Percentiles rank a stretch among this genome's conserved stretches.
phyloP scores from a whole-genome alignment of 2,888 invertebrate genomes.

The Caenorhabditis becei region DNA sequence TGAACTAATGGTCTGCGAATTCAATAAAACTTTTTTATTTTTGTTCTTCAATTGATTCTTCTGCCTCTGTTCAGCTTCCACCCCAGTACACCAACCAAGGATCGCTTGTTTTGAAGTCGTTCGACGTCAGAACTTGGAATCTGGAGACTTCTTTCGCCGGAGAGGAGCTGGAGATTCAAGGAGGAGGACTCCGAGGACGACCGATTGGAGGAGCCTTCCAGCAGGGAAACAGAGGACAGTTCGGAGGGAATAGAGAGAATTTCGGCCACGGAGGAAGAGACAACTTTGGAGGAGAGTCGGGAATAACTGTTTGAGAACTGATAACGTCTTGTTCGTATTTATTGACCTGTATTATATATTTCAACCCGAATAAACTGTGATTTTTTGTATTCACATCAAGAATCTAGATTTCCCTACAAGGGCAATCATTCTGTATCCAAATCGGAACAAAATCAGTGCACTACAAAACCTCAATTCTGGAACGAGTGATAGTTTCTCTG shows the following conservation, averaged over 20 bases:
- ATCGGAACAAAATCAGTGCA: too few relatives aligned
- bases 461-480: too few relatives aligned
- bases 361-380: too few relatives aligned
- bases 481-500: too few relatives aligned
- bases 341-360: too few relatives aligned
- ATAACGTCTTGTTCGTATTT: neutral
- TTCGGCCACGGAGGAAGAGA: slow-evolving; percentile 40
- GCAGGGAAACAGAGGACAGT: slow-evolving; percentile 42
- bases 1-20: too few relatives aligned
- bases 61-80: slow-evolving; percentile 62
- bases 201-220: slow-evolving; percentile 45
- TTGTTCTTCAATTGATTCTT: too few relatives aligned
- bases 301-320: slow-evolving; percentile 46
- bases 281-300: slow-evolving; percentile 40
- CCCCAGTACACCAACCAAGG: slow-evolving; percentile 61
- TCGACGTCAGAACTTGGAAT: slow-evolving; percentile 64
- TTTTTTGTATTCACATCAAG: too few relatives aligned
- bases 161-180: slow-evolving; percentile 53
- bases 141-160: slow-evolving; percentile 61
- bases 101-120: slow-evolving; percentile 46
- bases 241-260: slow-evolving; percentile 46
- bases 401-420: too few relatives aligned
- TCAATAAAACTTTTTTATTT: too few relatives aligned
- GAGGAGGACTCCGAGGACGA: slow-evolving; percentile 38
- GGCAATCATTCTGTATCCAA: too few relatives aligned